A percentile compares a stretch with the other conserved stretches of the same genome.
Conservation (phyloP, 1,140 invertebrate genomes). For the Teleopsis dalmanni region DNA sequence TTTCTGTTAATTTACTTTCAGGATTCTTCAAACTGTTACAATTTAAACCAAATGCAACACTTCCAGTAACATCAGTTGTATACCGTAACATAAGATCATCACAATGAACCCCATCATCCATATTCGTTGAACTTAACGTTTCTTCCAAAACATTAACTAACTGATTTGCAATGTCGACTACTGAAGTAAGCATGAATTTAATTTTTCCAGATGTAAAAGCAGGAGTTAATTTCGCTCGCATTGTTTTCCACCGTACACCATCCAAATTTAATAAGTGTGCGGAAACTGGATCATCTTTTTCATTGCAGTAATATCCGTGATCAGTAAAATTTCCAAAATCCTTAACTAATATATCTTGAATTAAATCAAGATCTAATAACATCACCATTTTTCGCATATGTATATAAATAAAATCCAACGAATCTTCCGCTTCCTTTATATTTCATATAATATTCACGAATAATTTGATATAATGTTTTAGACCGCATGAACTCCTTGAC, state of each 20-base stretch:
- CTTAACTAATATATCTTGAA: slow-evolving; percentile 52
- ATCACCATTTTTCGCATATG: slow-evolving; percentile 34
- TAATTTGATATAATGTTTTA: slow-evolving; percentile 13
- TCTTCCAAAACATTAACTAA: slow-evolving; percentile 33
- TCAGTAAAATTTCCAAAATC: slow-evolving; percentile 50
- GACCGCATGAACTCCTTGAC: slow-evolving; percentile 17
- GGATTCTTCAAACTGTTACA: slow-evolving; percentile 49
- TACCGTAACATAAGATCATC: slow-evolving; percentile 47
- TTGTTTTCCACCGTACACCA: slow-evolving; percentile 47
- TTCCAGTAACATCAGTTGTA: slow-evolving; percentile 55
- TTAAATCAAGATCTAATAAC: slow-evolving; percentile 49
- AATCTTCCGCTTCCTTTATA: slow-evolving; percentile 27
- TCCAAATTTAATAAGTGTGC: slow-evolving; percentile 45
- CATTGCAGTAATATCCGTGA: slow-evolving; percentile 44
- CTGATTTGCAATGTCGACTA: slow-evolving; percentile 31
- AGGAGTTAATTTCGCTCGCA: slow-evolving; percentile 49
- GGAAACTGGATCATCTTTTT: slow-evolving; percentile 45
- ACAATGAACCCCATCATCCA: slow-evolving; percentile 16
- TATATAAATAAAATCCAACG: slow-evolving; percentile 22
- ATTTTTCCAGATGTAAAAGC: slow-evolving; percentile 53
- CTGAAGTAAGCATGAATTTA: slow-evolving; percentile 47
- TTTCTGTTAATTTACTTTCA: slow-evolving; percentile 46
- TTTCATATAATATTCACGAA: slow-evolving; percentile 31
- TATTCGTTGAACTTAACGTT: neutral
- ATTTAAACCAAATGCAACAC: slow-evolving; percentile 52